A percentile compares a stretch with the other conserved stretches of the same genome.
phyloP scores from a whole-genome alignment of 2,113 vertebrate genomes.

The Odocoileus hemionus region DNA sequence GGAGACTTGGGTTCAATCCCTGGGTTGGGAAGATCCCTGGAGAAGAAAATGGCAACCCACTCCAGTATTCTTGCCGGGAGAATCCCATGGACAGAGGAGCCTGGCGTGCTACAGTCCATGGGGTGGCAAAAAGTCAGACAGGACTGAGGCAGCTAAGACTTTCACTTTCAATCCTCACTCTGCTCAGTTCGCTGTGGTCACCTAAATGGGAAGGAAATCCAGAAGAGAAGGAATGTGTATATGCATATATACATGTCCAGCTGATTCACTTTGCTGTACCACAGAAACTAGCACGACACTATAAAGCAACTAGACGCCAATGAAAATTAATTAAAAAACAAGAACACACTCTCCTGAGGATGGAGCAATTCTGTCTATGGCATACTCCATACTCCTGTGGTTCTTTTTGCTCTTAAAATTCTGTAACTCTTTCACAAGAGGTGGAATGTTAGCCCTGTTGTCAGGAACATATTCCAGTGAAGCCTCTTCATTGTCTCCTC shows the following conservation, averaged over 20 bases:
- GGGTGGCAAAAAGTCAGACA: neutral
- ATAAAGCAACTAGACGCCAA: neutral
- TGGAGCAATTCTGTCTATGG: fast-evolving
- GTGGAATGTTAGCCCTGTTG: neutral
- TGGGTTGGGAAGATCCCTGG: neutral
- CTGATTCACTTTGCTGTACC: neutral
- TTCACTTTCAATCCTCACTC: neutral
- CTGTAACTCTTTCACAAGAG: neutral
- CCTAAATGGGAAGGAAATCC: neutral
- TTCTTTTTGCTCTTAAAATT: neutral
- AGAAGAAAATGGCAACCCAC: neutral
- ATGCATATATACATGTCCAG: neutral
- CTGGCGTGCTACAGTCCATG: neutral
- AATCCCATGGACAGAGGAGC: neutral
- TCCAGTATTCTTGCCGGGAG: neutral
- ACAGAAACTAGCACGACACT: neutral
- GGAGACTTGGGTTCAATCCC: neutral
- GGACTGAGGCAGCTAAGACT: neutral
- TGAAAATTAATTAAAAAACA: neutral
- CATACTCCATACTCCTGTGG: neutral
- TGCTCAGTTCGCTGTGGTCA: neutral
- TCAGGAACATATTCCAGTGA: neutral
- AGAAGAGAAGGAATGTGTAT: neutral
- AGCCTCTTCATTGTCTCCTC: neutral
- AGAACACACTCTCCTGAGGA: neutral